Percentiles rank a stretch among this genome's conserved stretches.
phyloP scores from a whole-genome alignment of 1,140 invertebrate genomes.

The Drosophila murphyi region DNA sequence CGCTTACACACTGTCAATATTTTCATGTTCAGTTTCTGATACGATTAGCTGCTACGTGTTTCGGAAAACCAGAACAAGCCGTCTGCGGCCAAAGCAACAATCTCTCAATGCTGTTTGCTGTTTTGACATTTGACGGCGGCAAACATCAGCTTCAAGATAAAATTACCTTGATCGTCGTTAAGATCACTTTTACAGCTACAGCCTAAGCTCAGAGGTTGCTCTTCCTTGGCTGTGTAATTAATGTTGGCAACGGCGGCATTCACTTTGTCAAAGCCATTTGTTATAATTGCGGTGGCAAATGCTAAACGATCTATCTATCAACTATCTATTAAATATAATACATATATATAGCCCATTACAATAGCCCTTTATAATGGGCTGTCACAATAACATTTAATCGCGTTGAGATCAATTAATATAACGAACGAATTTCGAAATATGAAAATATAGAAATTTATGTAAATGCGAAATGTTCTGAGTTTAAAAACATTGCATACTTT shows the following conservation, averaged over 20 bases:
- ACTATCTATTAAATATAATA: neutral
- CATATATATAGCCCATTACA: neutral
- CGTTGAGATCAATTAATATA: neutral
- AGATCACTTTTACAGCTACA: conserved; percentile 55
- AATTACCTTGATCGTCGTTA: conserved; percentile 67
- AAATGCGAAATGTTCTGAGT: neutral
- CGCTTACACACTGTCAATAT: conserved; percentile 45
- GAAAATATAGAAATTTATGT: conserved; percentile 35
- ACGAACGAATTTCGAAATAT: conserved; percentile 20
- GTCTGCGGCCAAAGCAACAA: conserved; percentile 18
- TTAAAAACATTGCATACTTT: neutral
- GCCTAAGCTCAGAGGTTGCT: conserved; percentile 7
- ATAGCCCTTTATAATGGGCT: conserved; percentile 33
- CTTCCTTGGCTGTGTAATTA: conserved; percentile 48
- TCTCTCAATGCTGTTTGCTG: conserved; percentile 44
- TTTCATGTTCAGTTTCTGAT: conserved; percentile 54
- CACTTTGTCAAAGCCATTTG: conserved; percentile 55
- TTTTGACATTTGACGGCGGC: conserved; percentile 68
- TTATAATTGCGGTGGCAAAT: conserved; percentile 62
- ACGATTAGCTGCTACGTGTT: conserved; percentile 58
- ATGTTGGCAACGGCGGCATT: conserved; percentile 49
- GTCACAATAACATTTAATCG: conserved; percentile 35
- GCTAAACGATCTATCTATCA: conserved; percentile 31
- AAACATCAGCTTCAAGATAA: conserved; percentile 26
- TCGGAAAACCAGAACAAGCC: conserved; percentile 52